phyloP scores from a whole-genome alignment of 2,113 vertebrate genomes.

The Erpornis zantholeuca region DNA sequence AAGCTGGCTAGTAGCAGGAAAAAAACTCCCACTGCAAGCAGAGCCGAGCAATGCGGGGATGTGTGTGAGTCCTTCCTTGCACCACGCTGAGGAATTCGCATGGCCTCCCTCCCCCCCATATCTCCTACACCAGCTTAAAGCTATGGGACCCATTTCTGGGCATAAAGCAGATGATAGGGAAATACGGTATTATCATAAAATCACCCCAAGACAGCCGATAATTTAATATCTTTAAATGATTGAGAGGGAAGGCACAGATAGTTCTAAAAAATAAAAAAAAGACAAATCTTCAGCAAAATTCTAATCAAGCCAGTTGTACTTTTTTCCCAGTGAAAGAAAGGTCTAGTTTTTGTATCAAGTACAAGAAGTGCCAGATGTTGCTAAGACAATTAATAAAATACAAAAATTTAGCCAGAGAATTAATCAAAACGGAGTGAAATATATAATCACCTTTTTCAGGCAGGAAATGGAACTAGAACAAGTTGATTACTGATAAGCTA shows the following conservation, averaged over 20 bases:
- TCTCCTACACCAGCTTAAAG: neutral
- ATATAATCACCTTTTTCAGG: neutral
- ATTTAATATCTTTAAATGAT: neutral
- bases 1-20: neutral
- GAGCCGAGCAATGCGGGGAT: neutral
- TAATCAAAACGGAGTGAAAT: neutral
- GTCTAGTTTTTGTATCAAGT: accelerated
- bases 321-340: neutral
- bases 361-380: neutral
- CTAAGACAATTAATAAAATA: neutral
- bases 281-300: neutral
- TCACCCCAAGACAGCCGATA: neutral
- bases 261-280: neutral
- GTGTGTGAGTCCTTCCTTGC: neutral
- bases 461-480: neutral
- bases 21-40: neutral
- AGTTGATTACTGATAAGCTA: neutral
- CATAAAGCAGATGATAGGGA: neutral
- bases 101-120: too few species aligned
- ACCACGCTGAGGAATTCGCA: neutral
- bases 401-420: neutral
- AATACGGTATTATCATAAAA: neutral
- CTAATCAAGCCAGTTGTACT: neutral
- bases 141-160: neutral
- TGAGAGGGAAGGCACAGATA: neutral